Evolutionary conservation across 2,113 vertebrate genomes (phyloP).

Genomic region (Dryoscopus gambensis): DNA sequence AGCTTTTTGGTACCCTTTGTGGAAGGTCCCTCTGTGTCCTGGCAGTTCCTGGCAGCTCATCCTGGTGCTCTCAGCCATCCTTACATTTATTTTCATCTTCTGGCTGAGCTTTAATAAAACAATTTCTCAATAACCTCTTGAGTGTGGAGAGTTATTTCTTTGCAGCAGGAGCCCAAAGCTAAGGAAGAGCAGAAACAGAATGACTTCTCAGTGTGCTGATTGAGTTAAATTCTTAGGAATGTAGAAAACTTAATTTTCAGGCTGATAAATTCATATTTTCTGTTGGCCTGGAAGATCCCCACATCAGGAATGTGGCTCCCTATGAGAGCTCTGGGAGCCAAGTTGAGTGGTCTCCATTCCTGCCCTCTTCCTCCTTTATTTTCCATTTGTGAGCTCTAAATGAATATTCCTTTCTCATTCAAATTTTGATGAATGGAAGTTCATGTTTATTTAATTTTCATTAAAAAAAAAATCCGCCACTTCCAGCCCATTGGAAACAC

Average conservation of each 20-base stretch:
- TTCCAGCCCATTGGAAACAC: background rate
- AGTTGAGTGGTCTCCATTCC: fast-evolving
- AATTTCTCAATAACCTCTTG: background rate
- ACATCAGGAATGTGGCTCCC: background rate
- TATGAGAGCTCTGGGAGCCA: background rate
- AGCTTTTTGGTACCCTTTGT: background rate
- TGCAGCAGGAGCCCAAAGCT: background rate
- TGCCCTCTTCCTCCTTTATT: background rate
- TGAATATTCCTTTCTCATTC: background rate
- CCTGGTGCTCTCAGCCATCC: background rate
- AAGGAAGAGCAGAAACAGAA: background rate
- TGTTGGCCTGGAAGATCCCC: background rate
- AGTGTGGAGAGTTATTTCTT: background rate
- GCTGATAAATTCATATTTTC: background rate
- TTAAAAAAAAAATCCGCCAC: background rate
- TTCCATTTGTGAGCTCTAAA: background rate
- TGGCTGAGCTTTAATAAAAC: background rate
- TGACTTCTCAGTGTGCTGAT: background rate
- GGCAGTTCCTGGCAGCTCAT: background rate
- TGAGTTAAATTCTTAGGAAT: background rate
- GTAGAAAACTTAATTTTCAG: background rate
- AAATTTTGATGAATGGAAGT: background rate
- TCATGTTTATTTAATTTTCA: background rate
- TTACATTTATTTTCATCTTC: background rate
- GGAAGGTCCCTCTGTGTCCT: background rate